Base-by-base conservation (phyloP, 53 echinoderm and acorn worm genomes). In the Arbacia lixula region DNA sequence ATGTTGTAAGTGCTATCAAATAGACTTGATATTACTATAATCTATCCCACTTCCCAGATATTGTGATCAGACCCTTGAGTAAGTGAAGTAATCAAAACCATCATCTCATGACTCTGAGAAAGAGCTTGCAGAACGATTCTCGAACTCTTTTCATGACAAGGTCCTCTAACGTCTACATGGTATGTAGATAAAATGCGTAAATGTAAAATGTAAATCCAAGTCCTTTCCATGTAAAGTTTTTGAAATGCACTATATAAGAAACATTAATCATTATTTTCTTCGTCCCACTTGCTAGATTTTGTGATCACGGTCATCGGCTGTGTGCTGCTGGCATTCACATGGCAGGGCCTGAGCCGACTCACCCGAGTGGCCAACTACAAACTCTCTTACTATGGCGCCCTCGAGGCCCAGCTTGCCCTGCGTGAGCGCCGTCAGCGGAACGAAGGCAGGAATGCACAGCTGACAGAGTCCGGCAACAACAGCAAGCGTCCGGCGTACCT, bases 321-420 rank as follows among this genome's bases (percentile, higher is more conserved):
- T 1, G 31, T 50, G 14, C 32, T 63, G 46, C 49, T 81, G 5
- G 39, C 82, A 9, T 63, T 81, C 50, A 12, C 63, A 11, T 81
- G 82, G 82, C 82, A 81, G 41, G 82, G 49, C 10, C 27, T 81
- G 16, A 43, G 82, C 28, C 82, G 82, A 5, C 38, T 81, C 63
- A 46, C 26, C 32, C 43, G 82, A 11, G 16, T 64, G 6, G 32
- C 42, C n/a, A 62, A 81, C 11, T 64, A 52, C 29, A 81, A 63
- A 46, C 62, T 61, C 6, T 5, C 30, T 49, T 49, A 81, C 46
- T 81, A 81, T 4, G 82, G 63, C 43, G 32, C 19, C 28, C 82
- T 81, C 20, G 82, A 81, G 42, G 41, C 64, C 2, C 63, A 81
- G 50, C 82, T 81, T 16, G 46, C 63, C 9, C 17, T 42, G 64